Base-by-base conservation (phyloP, 1,140 invertebrate genomes). In the Nymphalis io region DNA sequence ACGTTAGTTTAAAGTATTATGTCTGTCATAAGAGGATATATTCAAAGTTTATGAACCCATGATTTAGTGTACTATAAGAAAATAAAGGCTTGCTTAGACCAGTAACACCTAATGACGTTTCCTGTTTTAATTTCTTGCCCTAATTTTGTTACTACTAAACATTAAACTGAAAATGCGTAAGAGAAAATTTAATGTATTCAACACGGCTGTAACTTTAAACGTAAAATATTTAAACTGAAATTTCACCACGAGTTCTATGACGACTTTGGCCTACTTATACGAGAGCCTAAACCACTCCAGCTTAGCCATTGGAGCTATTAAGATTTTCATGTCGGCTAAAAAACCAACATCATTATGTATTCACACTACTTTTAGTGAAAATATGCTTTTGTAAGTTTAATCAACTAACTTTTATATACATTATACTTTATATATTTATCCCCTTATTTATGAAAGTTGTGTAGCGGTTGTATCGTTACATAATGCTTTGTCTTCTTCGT, bases 221-320 rank as follows among this genome's bases (percentile, higher is more conserved):
- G 70, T 75, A 74, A 75, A 73, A 75, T 75, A 73, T 80, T 73
- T 73, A 66, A 72, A 68, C 51, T 76, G 60, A 76, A 79, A 79
- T 78, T 68, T 74, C 68, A 53, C 70, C 59, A 69, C 69, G 70
- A 73, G 61, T 65, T 72, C 68, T 70, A 61, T 78, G 74, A 79
- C 70, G 74, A 76, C 72, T 79, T 80, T 80, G 72, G 66, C 76
- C 79, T 70, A 79, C 68, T 75, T 72, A 60, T 51, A 48, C 48
- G 70, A 66, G 72, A 71, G 68, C 62, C 68, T 67, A 77, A 64
- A 70, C 62, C 68, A 60, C 71, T 74, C 57, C 33, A 69, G 71
- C 40, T 68, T 68, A 64, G 67, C 70, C 73, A 77, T 77, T 74
- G 68, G 68, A 70, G 68, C 75, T 60, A 70, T 69, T 73, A 73